Evolutionary conservation across 2,888 invertebrate species (phyloP), one percentile per base, ranked within the genome.

Genomic region (Microplitis manilae): DNA sequence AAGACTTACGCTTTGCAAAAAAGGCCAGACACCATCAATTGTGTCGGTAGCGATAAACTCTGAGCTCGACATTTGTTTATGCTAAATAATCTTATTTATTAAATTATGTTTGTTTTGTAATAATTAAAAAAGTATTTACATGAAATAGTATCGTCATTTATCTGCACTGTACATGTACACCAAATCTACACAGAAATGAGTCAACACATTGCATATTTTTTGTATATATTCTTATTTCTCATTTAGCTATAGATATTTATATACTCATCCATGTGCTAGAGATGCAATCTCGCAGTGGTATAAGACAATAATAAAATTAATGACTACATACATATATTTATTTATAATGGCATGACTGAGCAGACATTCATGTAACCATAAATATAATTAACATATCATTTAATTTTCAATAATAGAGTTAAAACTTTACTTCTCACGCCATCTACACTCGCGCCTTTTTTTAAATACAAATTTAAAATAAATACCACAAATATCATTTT

Each of bases 1-100:
- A 71, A 68, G 84, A 94, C 95, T 94, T 92, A 96, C 96, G 90
- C 94, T 95, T 87, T 94, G 92, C 75, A 96, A 90, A 90, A 95
- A 96, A n/a, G 94, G 92, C 90, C 95, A 92, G 87, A 95, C 93
- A 85, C 95, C 95, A 79, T 94, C 94, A 85, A 96, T 94, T 91
- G 95, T 94, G 88, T 94, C 94, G 20, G 93, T 93, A 91, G 94
- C 93, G 75, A 94, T 92, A 87, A 94, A 92, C 84, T 92, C 91
- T 40, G 92, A 93, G 88, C 94, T 93, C 90, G 93, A 87, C 90
- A 91, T 90, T 15, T 61, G 65, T 8, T 65, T 38, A 30, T 64
- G 15, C 62, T 15, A 50, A 50, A 5, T 50, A 13, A 13, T 50
- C 50, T 50, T 8, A 50, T 13, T 50, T 50, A 50, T 13, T 13